A percentile compares a stretch with the other conserved stretches of the same genome.
Conservation (phyloP, 2,797 vertebrate species). For the Coluber constrictor region DNA sequence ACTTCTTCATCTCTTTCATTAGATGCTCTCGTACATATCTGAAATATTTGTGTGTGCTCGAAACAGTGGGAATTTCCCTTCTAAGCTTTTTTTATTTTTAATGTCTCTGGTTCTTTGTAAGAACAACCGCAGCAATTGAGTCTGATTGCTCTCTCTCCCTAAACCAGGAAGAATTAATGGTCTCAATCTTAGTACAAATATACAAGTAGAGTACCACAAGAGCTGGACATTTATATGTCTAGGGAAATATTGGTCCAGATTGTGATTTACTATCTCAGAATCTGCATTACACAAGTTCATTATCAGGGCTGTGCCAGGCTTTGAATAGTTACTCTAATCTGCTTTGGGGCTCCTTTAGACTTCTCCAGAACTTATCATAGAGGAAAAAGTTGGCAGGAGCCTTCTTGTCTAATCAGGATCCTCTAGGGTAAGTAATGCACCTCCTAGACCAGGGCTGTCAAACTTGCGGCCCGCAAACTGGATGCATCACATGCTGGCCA, state of each 20-base stretch:
- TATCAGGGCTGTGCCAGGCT: not conserved
- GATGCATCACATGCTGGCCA: too few relatives aligned
- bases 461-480: too few relatives aligned
- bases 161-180: not conserved
- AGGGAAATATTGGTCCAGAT: not conserved
- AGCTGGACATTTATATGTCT: not conserved
- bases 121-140: not conserved
- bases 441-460: too few relatives aligned
- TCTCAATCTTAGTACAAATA: not conserved
- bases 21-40: conserved; percentile 27
- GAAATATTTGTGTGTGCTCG: not conserved
- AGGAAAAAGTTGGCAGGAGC: not conserved
- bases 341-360: not conserved
- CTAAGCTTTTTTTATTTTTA: conserved; percentile 12
- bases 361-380: not conserved
- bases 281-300: not conserved
- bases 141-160: not conserved
- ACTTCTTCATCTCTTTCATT: conserved; percentile 40
- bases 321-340: not conserved
- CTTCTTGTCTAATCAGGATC: not conserved
- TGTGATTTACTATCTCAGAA: too few relatives aligned
- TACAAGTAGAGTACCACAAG: not conserved
- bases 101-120: not conserved
- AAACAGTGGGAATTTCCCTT: not conserved
- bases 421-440: not conserved